Base-by-base conservation (phyloP, 2,888 invertebrate species). In the Pristionchus mayeri region DNA sequence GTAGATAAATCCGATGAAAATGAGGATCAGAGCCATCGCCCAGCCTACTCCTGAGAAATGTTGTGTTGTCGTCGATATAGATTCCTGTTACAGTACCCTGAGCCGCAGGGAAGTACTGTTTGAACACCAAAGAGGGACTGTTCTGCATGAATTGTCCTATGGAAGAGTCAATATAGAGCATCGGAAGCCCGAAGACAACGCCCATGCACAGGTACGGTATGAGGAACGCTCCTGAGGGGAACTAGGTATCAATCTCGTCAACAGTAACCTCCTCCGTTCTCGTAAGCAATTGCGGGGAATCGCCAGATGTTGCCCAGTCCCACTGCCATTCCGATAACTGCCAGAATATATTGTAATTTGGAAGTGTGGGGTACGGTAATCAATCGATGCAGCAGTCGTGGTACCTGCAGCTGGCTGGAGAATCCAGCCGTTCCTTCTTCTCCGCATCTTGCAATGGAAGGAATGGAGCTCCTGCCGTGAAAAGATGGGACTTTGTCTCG, bases 11-110 rank as follows among this genome's bases (percentile, higher is more conserved):
- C 87, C 87, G 24, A 91, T 87, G 24, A 76, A 94, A 94, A 97
- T 97, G 89, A 97, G 97, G 93, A 97, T 96, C 93, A 97, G 95
- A 88, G 97, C 97, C 93, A 97, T 97, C 85, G 97, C 96, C 90
- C 98, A 94, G 86, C 97, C 98, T 89, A 97, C 96, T 92, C 97
- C 91, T 89, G 57, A 9, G 7, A 44, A 27, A n/a, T n/a, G n/a
- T n/a, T n/a, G n/a, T n/a, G n/a, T n/a, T n/a, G n/a, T n/a, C n/a
- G n/a, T 24, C 21, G 75, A 75, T 75, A 11, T 11, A 24, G 4
- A 16, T 24, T n/a, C 4, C n/a, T 40, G 71, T 30, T 67, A 67
- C 40, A 21, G 71, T 44, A 84, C 84, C 84, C 34, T 84, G 84
- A 0, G 54, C 34, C 11, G 54, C 52, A 0, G 84, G 84, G 3